Conservation (phyloP, 1,140 invertebrate genomes). For the Pseudomyrmex cubaensis region DNA sequence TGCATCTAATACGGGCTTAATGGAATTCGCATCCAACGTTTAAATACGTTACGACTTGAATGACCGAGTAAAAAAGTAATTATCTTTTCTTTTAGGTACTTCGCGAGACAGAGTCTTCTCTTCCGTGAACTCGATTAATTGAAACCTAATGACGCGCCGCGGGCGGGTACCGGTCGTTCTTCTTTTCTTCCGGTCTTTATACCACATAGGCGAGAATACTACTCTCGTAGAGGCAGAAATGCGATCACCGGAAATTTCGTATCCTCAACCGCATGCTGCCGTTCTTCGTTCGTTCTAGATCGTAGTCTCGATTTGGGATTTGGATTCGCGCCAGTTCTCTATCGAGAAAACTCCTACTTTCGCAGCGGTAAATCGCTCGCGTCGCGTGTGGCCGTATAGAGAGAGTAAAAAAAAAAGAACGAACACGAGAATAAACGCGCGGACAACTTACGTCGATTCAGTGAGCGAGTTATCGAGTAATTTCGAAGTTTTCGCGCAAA, state of each 20-base stretch:
- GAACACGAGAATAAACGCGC: constrained; percentile 31
- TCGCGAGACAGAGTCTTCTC: neutral
- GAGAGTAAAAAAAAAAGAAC: neutral
- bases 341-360: constrained; percentile 65
- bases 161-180: neutral
- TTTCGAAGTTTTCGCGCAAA: constrained; percentile 1
- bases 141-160: constrained; percentile 35
- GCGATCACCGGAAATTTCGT: constrained; percentile 60
- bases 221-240: constrained; percentile 21
- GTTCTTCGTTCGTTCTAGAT: constrained; percentile 43
- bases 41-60: constrained; percentile 3
- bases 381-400: constrained; percentile 10
- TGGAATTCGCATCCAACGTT: neutral
- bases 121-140: constrained; percentile 12
- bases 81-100: neutral
- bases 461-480: constrained; percentile 6
- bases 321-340: constrained; percentile 57
- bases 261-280: constrained; percentile 37
- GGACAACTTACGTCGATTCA: constrained; percentile 29
- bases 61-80: constrained; percentile 26
- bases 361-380: constrained; percentile 20
- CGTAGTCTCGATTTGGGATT: constrained; percentile 57
- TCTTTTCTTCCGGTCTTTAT: constrained; percentile 30
- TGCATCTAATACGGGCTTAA: neutral
- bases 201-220: neutral